Evolutionary conservation across 1,140 invertebrate genomes (phyloP), one percentile per base, ranked within the genome.

Genomic region (Orius insidiosus): DNA sequence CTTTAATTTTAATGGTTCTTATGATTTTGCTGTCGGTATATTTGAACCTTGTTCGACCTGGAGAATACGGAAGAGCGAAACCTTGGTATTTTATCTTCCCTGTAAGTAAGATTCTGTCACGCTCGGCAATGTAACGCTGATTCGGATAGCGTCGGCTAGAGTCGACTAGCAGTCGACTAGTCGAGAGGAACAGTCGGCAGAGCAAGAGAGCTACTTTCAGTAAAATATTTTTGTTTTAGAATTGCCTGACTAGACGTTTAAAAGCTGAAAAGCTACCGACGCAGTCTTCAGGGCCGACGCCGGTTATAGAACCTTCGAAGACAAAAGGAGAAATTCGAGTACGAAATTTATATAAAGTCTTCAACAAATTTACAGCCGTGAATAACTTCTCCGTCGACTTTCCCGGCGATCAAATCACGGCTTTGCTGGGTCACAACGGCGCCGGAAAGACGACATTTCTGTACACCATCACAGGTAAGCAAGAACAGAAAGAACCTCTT

Each of bases 371-470:
- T 9, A 31, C 2, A 5, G 41, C 41, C 10, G 41, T 92, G 1
- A 72, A 77, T 45, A 68, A 74, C 31, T 58, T 78, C 31, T 70
- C 65, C 38, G 54, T 88, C 16, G 76, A 85, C 52, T 76, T 89
- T 68, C 75, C 72, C 54, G 60, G 72, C 52, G 64, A 71, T 47
- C 68, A 77, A 60, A 75, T 79, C 19, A 77, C 72, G 2, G 70
- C 81, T 18, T 60, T 92, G 9, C 60, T 92, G n/a, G 86, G 85
- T 1, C 85, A 80, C 55, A 85, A 84, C 54, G 70, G 70, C 47
- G 70, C 71, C 43, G 74, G 74, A 10, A 71, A 71, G 56, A 69
- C 18, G 10, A 43, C 41, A 3, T 79, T 1, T 82, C 80, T 90
- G 76, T 74, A 75, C 1, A 86, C 88, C 67, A 64, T 88, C 2